Conservation (phyloP, 2,797 vertebrate genomes). For the Platalea minor region DNA sequence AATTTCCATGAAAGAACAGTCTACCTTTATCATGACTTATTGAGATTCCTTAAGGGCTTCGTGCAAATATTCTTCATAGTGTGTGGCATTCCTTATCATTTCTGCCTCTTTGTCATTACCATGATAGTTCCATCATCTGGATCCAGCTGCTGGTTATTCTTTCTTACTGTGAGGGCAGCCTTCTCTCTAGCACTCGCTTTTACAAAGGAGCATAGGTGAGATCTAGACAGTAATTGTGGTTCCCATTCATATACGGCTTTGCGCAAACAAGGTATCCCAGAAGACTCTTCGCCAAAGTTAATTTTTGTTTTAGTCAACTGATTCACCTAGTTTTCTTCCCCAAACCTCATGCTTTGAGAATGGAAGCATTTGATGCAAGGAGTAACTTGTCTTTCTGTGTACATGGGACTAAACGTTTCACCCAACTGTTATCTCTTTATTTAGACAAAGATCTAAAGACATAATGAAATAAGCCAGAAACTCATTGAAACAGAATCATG, state of each 20-base stretch:
- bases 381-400: not conserved
- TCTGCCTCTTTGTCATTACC: not conserved
- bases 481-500: not conserved
- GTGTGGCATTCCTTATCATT: not conserved
- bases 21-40: not conserved
- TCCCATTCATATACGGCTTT: not conserved
- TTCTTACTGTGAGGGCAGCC: not conserved
- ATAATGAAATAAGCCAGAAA: not conserved
- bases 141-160: not conserved
- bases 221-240: not conserved
- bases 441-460: not conserved
- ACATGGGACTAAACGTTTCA: not conserved
- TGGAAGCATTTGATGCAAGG: not conserved
- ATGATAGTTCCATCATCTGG: not conserved
- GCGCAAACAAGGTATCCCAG: not conserved
- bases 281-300: not conserved
- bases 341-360: not conserved
- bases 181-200: not conserved
- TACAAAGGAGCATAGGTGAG: not conserved
- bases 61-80: not conserved
- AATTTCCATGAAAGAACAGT: not conserved
- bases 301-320: not conserved
- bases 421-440: not conserved
- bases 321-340: not conserved
- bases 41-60: not conserved